Conservation (phyloP, 37 sponge, comb jelly and placozoan species). For the Haliclona indistincta region DNA sequence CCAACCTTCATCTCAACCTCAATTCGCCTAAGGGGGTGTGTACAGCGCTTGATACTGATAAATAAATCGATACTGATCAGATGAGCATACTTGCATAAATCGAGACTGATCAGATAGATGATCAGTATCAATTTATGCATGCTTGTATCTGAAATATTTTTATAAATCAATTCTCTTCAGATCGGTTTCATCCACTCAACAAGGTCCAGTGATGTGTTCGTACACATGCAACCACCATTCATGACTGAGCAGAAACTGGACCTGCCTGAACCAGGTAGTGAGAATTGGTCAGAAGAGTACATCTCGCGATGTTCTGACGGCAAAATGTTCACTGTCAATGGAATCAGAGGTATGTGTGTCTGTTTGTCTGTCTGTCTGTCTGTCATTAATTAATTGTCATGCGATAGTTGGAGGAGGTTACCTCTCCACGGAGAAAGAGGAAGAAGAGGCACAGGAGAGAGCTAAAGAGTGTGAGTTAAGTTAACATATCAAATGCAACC, state of each 20-base stretch:
- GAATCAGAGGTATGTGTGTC: slow-evolving; percentile 74
- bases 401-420: slow-evolving; percentile 77
- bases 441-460: slow-evolving; percentile 41
- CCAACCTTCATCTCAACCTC: slow-evolving; percentile 47
- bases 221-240: slow-evolving; percentile 63
- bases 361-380: neutral
- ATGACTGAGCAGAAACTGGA: slow-evolving; percentile 33
- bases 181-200: slow-evolving; percentile 56
- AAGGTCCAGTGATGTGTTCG: slow-evolving; percentile 28
- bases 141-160: too few species aligned
- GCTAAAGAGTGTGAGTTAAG: slow-evolving; percentile 41
- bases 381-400: neutral
- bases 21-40: slow-evolving; percentile 37
- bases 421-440: slow-evolving; percentile 62
- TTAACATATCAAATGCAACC: neutral
- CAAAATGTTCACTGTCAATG: slow-evolving; percentile 39
- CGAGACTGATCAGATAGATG: slow-evolving; percentile 14
- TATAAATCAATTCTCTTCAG: slow-evolving; percentile 9
- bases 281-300: too few species aligned
- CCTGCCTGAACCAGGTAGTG: slow-evolving; percentile 40
- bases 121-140: too few species aligned
- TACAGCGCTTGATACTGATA: too few species aligned
- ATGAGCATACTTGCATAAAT: slow-evolving; percentile 17
- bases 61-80: too few species aligned
- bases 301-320: slow-evolving; percentile 36